Conservation (phyloP, 2,888 invertebrate species). For the Gymnosoma rotundatum region DNA sequence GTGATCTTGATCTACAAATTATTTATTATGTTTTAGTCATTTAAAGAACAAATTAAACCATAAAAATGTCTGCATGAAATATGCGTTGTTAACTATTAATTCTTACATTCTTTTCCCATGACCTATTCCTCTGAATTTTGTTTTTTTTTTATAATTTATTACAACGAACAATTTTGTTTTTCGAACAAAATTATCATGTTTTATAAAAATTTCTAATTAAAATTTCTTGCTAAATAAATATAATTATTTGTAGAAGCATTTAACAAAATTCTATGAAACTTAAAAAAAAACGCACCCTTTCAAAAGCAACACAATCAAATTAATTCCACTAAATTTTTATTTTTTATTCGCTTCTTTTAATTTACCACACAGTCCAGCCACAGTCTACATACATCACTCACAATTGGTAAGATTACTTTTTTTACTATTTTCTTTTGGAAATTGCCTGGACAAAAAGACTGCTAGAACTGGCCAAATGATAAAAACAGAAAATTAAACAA, state of each 20-base stretch:
- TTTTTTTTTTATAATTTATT: background rate
- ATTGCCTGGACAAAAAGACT: slow-evolving; percentile 16
- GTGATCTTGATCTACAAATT: background rate
- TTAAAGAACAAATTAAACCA: background rate
- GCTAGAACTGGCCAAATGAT: slow-evolving; percentile 34
- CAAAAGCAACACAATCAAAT: slow-evolving; percentile 33
- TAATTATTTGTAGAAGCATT: slow-evolving; percentile 31
- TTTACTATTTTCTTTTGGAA: background rate
- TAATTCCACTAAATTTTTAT: slow-evolving; percentile 26
- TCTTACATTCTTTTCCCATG: slow-evolving; percentile 34
- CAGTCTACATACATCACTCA: slow-evolving; percentile 34
- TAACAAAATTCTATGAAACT: slow-evolving; percentile 54
- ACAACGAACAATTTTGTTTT: slow-evolving; percentile 5
- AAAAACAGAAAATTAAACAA: slow-evolving; percentile 10
- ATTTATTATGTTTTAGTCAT: background rate
- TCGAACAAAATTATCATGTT: slow-evolving; percentile 45
- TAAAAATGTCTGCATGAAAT: background rate
- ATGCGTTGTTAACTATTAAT: background rate
- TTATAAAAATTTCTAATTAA: slow-evolving; percentile 56
- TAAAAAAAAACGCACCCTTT: slow-evolving; percentile 43
- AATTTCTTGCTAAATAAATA: slow-evolving; percentile 64
- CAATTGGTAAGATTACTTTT: slow-evolving; percentile 28
- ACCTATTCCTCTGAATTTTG: background rate
- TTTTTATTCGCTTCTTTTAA: background rate
- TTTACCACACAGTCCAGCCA: slow-evolving; percentile 29